Evolutionary conservation across 2,113 vertebrate species (phyloP).

Genomic region (Archilochus colubris): DNA sequence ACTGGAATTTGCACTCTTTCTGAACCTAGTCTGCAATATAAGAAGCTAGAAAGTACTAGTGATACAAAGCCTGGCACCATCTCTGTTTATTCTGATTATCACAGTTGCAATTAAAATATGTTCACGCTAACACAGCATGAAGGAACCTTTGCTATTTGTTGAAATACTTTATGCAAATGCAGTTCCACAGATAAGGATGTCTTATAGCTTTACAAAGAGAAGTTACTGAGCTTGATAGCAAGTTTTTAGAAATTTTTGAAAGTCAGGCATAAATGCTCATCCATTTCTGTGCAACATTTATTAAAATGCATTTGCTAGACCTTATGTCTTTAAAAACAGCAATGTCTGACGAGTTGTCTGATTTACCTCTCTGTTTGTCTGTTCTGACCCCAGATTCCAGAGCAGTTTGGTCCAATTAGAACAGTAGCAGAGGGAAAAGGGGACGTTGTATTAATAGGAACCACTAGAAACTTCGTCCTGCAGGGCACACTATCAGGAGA

Average conservation of each 20-base stretch:
- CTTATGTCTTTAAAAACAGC: neutral
- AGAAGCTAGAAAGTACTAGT: neutral
- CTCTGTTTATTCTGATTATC: neutral
- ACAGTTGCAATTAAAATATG: neutral
- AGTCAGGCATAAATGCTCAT: neutral
- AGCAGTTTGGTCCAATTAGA: conserved; percentile 92
- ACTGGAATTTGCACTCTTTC: neutral
- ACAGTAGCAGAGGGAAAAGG: conserved; percentile 94
- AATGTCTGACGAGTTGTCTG: neutral
- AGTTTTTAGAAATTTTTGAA: neutral
- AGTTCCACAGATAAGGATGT: neutral
- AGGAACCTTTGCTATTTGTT: neutral
- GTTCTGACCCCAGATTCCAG: conserved; percentile 85
- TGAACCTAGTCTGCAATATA: neutral
- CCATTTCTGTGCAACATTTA: neutral
- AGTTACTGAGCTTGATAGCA: neutral
- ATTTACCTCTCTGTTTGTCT: neutral
- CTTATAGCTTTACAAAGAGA: neutral
- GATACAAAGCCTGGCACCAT: neutral
- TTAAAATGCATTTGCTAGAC: neutral
- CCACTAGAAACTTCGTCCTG: conserved; percentile 93
- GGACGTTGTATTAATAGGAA: conserved; percentile 90
- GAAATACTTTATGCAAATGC: neutral
- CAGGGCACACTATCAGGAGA: conserved; percentile 90
- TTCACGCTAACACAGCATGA: neutral